Evolutionary conservation across 2,113 vertebrate genomes (phyloP), one percentile per base, ranked within the genome.

Genomic region (Cervus canadensis): DNA sequence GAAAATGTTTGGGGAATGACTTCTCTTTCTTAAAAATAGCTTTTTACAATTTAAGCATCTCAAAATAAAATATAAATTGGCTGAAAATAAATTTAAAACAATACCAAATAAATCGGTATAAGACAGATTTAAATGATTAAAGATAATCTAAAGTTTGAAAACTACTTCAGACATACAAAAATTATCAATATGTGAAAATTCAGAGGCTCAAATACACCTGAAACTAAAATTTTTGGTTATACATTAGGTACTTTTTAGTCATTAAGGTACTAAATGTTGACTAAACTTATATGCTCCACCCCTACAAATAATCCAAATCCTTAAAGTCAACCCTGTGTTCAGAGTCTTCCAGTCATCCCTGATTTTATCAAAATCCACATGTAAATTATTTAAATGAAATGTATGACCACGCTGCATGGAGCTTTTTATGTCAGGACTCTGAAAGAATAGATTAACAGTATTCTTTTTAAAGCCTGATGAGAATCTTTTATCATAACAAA

Each of bases 181-280:
- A 90, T 52, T 56, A 94, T 9, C 3, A 95, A 64, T 97, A 89
- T 90, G 10, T 40, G 54, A 94, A 97, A 94, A 87, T 92, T 59
- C 40, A 54, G 16, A 30, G 45, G 62, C 10, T 86, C 21, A 90
- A 56, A 36, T 94, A n/a, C 64, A 40, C 2, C 21, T 76, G 33
- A 84, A 74, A 74, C 33, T 48, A 15, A 74, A 88, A 59, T 82
- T 89, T 82, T 95, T 89, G 30, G 43, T 57, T 76, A 71, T 52
- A 57, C 17, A 6, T 89, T 78, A 79, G 19, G 23, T 94, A 19
- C 25, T 59, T 74, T 89, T 91, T 85, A 85, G 48, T 45, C 23
- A 30, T 40, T 60, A 83, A 89, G 17, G 1, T 67, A 82, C 67
- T 36, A 17, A 6, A 89, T 60, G 16, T 30, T 96, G 71, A 87